Evolutionary conservation across 2,797 vertebrate species (phyloP).

Genomic region (Coilia nasus): DNA sequence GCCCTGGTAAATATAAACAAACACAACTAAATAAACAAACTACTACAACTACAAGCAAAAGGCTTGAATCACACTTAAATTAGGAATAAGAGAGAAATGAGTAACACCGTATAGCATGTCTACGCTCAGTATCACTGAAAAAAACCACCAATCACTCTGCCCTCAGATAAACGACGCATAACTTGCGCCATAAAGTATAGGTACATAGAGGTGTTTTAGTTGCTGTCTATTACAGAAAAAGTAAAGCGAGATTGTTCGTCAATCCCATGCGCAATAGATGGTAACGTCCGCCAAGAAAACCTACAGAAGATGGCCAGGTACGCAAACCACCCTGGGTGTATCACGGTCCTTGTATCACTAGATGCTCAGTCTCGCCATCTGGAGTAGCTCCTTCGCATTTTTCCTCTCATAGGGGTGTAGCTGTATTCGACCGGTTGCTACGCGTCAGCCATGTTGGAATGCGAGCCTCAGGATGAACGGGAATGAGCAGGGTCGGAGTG

Average conservation of each 20-base stretch:
- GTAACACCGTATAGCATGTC: not conserved
- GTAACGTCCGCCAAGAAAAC: not conserved
- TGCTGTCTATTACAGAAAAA: not conserved
- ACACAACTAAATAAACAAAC: too few species aligned
- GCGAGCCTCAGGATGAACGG: constrained; percentile 44
- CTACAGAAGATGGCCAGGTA: not conserved
- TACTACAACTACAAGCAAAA: too few species aligned
- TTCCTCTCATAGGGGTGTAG: constrained; percentile 33
- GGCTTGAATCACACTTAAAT: too few species aligned
- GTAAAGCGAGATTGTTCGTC: not conserved
- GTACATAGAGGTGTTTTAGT: not conserved
- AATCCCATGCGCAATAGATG: not conserved
- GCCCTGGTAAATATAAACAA: too few species aligned
- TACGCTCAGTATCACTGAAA: not conserved
- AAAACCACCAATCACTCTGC: not conserved
- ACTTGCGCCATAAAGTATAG: not conserved
- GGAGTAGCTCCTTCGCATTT: constrained; percentile 23
- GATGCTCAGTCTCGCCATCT: constrained; percentile 25
- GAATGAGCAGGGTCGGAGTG: constrained; percentile 29
- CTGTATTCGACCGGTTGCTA: constrained; percentile 40
- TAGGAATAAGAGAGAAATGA: too few species aligned
- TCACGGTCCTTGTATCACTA: not conserved
- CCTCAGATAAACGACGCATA: not conserved
- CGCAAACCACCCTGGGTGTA: constrained; percentile 12
- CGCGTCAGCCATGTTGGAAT: constrained; percentile 65